A percentile compares a stretch with the other conserved stretches of the same genome.
These are phyloP conservation scores for Platysternon megacephalum DNA, from an alignment of 2,113 vertebrate genomes.

Conservation along the genomic window DNA sequence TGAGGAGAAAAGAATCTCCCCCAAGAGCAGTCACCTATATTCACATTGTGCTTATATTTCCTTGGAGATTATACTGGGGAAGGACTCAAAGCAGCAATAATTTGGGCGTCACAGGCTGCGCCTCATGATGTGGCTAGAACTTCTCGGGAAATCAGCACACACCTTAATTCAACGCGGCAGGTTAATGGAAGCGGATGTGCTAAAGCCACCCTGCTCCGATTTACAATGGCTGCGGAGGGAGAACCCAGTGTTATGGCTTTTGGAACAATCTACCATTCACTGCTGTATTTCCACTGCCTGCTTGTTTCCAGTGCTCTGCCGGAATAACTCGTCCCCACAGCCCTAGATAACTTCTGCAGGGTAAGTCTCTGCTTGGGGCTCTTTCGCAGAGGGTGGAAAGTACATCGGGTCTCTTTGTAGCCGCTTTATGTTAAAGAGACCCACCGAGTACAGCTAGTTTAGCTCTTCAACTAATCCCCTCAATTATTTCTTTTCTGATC, in stretches of 20 bases:
- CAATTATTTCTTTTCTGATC: conserved; percentile 13
- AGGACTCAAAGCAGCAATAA: background rate
- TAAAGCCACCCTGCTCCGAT: background rate
- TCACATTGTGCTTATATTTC: background rate
- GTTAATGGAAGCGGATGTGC: background rate
- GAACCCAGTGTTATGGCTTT: background rate
- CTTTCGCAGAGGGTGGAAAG: background rate
- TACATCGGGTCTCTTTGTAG: background rate
- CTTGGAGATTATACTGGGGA: background rate
- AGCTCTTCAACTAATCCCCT: conserved; percentile 13
- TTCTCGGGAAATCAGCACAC: background rate
- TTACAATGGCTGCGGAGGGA: background rate
- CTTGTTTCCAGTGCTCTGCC: background rate
- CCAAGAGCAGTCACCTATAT: background rate
- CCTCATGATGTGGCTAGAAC: background rate
- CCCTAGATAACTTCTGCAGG: background rate
- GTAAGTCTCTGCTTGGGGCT: background rate
- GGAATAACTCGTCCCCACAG: background rate
- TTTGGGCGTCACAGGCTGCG: background rate
- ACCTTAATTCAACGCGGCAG: background rate
- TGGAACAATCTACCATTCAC: background rate
- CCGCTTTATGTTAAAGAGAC: background rate
- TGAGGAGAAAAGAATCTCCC: background rate
- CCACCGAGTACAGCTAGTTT: background rate
- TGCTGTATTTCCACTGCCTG: background rate